These are phyloP conservation scores for Parthenolecanium corni DNA, from an alignment of 2,888 invertebrate genomes.

Conservation along the genomic window DNA sequence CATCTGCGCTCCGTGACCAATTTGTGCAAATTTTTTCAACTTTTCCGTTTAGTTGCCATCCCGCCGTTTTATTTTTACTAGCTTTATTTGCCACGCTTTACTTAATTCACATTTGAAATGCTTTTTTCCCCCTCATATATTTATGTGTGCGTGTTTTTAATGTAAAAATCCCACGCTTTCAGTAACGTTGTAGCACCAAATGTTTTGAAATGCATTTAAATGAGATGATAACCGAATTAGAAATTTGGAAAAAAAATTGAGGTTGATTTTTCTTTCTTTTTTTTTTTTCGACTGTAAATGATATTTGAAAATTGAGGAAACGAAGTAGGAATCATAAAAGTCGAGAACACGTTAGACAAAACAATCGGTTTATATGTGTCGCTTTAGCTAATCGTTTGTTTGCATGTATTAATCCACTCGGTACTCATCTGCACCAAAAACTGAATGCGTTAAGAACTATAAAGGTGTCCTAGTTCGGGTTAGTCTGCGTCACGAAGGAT, in stretches of 20 bases:
- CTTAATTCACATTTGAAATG: too few relatives aligned
- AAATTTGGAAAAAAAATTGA: too few relatives aligned
- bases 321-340: too few relatives aligned
- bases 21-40: not conserved
- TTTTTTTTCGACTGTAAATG: not conserved
- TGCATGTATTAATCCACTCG: constrained; percentile 19
- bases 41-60: too few relatives aligned
- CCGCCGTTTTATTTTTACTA: too few relatives aligned
- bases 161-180: constrained; percentile 8
- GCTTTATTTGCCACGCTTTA: too few relatives aligned
- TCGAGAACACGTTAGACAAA: not conserved
- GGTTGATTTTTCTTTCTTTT: too few relatives aligned
- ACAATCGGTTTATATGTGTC: not conserved
- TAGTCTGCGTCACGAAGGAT: too few relatives aligned
- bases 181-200: not conserved
- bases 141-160: not conserved
- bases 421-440: constrained; percentile 17
- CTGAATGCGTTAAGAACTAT: not conserved
- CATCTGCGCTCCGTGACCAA: not conserved
- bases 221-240: not conserved
- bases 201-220: not conserved
- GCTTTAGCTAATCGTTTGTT: not conserved
- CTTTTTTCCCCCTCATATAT: too few relatives aligned
- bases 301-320: too few relatives aligned
- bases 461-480: too few relatives aligned